Conservation (phyloP, 2,797 vertebrate genomes). For the Ctenochaetus hawaiiensis region DNA sequence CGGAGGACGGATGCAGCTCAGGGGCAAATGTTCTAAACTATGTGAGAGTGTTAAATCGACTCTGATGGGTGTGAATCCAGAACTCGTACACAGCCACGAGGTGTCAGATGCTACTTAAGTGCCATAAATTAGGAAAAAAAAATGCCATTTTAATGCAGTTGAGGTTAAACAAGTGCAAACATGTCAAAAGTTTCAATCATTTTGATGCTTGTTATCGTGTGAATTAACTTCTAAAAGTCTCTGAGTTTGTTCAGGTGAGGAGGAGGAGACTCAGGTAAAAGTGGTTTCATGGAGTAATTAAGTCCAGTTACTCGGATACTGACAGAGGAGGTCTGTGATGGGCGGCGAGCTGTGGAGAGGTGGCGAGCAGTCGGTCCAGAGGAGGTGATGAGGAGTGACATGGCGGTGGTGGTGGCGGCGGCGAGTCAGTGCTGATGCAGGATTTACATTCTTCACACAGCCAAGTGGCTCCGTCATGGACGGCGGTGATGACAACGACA, state of each 20-base stretch:
- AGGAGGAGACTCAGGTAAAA: slow-evolving; percentile 3
- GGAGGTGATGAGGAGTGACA: slow-evolving; percentile 69
- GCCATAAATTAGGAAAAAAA: not conserved
- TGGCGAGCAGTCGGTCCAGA: slow-evolving; percentile 32
- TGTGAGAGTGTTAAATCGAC: slow-evolving; percentile 12
- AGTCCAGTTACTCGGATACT: not conserved
- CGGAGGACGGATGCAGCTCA: not conserved
- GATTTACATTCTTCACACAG: slow-evolving; percentile 60
- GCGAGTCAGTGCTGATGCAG: slow-evolving; percentile 70
- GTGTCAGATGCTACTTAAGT: slow-evolving; percentile 5
- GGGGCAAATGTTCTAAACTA: slow-evolving; percentile 5
- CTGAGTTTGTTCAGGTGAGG: not conserved
- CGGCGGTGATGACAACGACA: slow-evolving; percentile 49
- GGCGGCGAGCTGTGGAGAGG: slow-evolving; percentile 14
- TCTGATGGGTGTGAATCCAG: slow-evolving; percentile 40
- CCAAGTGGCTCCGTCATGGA: slow-evolving; percentile 53
- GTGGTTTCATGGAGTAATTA: slow-evolving; percentile 21
- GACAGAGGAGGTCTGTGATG: not conserved
- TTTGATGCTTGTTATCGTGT: not conserved
- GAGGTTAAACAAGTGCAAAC: slow-evolving; percentile 1
- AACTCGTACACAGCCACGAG: not conserved
- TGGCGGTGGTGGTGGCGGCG: not conserved
- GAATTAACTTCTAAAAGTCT: not conserved
- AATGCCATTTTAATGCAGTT: not conserved
- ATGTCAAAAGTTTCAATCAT: not conserved